phyloP scores from a whole-genome alignment of 2,888 invertebrate species.

The Aporophyla nigra region DNA sequence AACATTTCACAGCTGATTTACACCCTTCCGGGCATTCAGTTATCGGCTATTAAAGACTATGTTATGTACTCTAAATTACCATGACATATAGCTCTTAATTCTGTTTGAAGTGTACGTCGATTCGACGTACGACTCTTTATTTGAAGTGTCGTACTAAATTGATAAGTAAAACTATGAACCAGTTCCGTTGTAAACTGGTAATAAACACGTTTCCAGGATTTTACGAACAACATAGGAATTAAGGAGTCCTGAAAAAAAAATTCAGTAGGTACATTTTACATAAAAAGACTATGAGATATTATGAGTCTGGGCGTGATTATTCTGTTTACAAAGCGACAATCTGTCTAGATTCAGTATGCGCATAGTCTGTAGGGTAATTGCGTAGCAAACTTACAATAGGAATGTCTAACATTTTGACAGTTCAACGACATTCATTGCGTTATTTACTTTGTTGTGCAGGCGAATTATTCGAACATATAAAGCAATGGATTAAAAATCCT shows the following conservation, averaged over 20 bases:
- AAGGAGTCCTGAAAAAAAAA: neutral
- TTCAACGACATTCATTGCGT: no score
- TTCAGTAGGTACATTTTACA: neutral
- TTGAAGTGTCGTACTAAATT: constrained; percentile 36
- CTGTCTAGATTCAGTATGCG: neutral
- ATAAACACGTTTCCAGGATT: constrained; percentile 24
- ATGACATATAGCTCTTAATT: constrained; percentile 22
- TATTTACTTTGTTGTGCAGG: no score
- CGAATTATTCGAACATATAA: no score
- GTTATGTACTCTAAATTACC: constrained; percentile 37
- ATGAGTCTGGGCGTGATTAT: neutral
- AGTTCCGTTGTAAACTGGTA: constrained; percentile 19
- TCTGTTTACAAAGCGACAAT: neutral
- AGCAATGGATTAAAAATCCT: no score
- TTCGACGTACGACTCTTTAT: constrained; percentile 11
- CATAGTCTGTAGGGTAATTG: no score
- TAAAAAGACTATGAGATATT: neutral
- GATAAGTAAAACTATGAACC: constrained; percentile 39
- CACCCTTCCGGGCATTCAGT: constrained; percentile 35
- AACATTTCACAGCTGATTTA: constrained; percentile 37
- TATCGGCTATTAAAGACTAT: constrained; percentile 32
- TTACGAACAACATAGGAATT: neutral
- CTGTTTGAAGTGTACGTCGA: constrained; percentile 51
- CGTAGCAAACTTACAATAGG: neutral
- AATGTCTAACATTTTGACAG: no score